Conservation (phyloP, 2,888 invertebrate species). For the Xestia xanthographa region DNA sequence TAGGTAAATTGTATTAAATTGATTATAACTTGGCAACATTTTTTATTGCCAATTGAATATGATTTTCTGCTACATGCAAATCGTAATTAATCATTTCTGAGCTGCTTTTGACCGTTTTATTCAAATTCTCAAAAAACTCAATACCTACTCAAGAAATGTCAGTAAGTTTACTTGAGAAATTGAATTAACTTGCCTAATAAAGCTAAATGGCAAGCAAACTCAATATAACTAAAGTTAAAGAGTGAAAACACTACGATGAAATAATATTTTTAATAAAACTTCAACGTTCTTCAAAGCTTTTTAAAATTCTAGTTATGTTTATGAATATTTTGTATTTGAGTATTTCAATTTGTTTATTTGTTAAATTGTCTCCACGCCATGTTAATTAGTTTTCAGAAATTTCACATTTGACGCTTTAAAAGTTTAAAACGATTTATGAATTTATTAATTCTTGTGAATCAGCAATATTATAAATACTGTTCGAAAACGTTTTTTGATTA, state of each 20-base stretch:
- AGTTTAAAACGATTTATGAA: background rate
- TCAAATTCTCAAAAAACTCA: background rate
- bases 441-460: slow-evolving; percentile 7
- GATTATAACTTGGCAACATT: no score
- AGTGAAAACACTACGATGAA: background rate
- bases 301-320: background rate
- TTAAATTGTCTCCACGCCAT: slow-evolving; percentile 1
- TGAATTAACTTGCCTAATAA: background rate
- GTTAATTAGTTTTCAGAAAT: slow-evolving; percentile 1
- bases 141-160: background rate
- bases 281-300: background rate
- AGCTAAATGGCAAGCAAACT: background rate
- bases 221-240: slow-evolving; percentile 2
- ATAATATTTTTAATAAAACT: background rate
- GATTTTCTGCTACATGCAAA: background rate
- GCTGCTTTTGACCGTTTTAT: background rate
- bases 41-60: background rate
- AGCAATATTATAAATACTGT: background rate
- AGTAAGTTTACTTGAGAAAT: background rate
- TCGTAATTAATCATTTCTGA: background rate
- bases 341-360: slow-evolving; percentile 20
- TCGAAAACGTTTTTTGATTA: background rate
- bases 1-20: no score
- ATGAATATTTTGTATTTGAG: background rate
- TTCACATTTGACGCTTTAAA: background rate